Percentiles rank a stretch among this genome's conserved stretches.
These are phyloP conservation scores for Pseudorectes ferrugineus DNA, from an alignment of 2,113 vertebrate genomes.

Conservation along the genomic window DNA sequence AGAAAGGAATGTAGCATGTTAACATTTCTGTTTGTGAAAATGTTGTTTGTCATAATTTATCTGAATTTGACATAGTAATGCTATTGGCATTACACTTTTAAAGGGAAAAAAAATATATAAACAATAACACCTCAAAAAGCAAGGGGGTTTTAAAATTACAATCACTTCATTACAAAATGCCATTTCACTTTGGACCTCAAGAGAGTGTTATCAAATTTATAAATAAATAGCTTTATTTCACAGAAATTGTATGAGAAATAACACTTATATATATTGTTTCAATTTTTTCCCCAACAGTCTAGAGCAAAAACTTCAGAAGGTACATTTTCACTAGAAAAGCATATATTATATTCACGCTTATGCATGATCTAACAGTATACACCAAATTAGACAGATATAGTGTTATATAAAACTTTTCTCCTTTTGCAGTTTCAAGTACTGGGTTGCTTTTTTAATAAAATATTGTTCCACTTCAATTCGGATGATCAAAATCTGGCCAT, in stretches of 20 bases:
- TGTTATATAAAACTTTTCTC: neutral
- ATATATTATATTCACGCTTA: neutral
- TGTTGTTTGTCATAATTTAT: slow-evolving; percentile 54
- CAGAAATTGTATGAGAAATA: neutral
- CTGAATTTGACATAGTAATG: slow-evolving; percentile 40
- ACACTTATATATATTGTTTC: neutral
- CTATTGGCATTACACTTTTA: slow-evolving; percentile 19
- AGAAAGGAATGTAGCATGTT: slow-evolving; percentile 61
- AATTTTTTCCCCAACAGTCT: neutral
- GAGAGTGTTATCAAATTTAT: neutral
- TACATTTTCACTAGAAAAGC: slow-evolving; percentile 1
- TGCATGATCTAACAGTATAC: neutral
- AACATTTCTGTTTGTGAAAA: slow-evolving; percentile 67
- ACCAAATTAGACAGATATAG: neutral
- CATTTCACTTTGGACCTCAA: slow-evolving; percentile 30
- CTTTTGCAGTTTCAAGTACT: neutral
- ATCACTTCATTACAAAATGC: neutral
- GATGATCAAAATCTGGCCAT: slow-evolving; percentile 3
- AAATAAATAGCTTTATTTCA: neutral
- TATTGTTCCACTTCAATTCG: neutral
- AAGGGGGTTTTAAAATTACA: slow-evolving; percentile 4
- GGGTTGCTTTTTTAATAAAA: neutral
- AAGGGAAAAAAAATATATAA: neutral
- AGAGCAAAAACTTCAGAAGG: neutral
- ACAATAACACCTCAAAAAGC: neutral